Evolutionary conservation across 2,888 invertebrate genomes (phyloP).

Genomic region (Dynastes tityus): DNA sequence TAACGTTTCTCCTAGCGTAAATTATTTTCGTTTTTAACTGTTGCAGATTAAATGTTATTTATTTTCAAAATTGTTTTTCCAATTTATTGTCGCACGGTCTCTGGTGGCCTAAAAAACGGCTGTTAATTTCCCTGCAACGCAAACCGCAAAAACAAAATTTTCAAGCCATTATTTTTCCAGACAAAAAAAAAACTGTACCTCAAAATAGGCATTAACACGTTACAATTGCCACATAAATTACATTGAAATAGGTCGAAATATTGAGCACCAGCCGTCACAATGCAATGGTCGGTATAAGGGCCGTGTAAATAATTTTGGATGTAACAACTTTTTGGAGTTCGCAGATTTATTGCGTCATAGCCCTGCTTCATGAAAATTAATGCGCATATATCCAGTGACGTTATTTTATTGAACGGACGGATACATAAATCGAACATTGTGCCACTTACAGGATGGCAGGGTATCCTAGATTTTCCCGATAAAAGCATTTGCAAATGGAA

Average conservation of each 20-base stretch:
- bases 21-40: too few species aligned
- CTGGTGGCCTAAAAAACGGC: too few species aligned
- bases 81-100: too few species aligned
- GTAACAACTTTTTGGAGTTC: constrained; percentile 5
- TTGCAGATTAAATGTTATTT: too few species aligned
- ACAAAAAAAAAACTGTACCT: background rate
- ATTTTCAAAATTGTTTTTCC: too few species aligned
- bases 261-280: background rate
- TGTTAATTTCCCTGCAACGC: background rate
- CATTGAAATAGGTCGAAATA: background rate
- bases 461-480: constrained; percentile 6
- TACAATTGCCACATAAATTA: constrained; percentile 17
- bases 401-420: constrained; percentile 26
- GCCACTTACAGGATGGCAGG: constrained; percentile 21
- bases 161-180: background rate
- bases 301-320: background rate
- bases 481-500: constrained; percentile 11
- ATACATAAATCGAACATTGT: constrained; percentile 27
- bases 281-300: background rate
- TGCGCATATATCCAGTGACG: background rate
- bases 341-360: constrained; percentile 25
- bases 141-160: background rate
- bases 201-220: constrained; percentile 8
- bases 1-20: too few species aligned
- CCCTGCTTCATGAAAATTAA: constrained; percentile 5